Percentiles rank a stretch among this genome's conserved stretches.
These are phyloP conservation scores for Gallirallus australis DNA, from an alignment of 2,797 vertebrate genomes.

Conservation along the genomic window DNA sequence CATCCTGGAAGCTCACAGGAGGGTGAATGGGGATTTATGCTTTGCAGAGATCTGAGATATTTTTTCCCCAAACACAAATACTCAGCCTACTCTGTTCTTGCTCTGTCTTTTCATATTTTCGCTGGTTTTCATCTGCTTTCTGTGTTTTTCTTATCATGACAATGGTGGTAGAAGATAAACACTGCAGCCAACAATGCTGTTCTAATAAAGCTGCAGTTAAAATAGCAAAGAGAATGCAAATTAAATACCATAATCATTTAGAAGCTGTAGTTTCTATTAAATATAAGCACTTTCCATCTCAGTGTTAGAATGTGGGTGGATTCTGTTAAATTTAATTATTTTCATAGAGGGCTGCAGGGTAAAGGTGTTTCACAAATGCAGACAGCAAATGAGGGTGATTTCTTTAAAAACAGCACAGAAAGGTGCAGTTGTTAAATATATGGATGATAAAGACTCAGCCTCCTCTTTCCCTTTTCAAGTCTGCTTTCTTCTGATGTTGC, in stretches of 20 bases:
- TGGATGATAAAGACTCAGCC: not conserved
- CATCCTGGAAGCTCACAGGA: not conserved
- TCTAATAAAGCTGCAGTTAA: constrained; percentile 26
- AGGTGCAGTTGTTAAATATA: not conserved
- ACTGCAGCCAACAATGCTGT: not conserved
- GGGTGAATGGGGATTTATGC: not conserved
- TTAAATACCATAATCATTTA: constrained; percentile 8
- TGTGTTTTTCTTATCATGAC: not conserved
- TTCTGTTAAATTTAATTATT: constrained; percentile 33
- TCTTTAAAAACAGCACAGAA: not conserved
- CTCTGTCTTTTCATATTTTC: not conserved
- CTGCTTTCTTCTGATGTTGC: constrained; percentile 6
- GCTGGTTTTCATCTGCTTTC: constrained; percentile 10
- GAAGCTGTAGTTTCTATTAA: constrained; percentile 30
- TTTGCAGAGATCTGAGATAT: constrained; percentile 19
- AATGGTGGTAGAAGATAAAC: constrained; percentile 18
- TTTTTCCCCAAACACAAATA: constrained; percentile 18
- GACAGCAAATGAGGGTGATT: not conserved
- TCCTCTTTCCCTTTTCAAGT: constrained; percentile 3
- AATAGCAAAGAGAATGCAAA: constrained; percentile 37
- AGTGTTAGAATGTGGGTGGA: not conserved
- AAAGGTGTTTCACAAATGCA: not conserved
- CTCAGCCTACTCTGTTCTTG: not conserved
- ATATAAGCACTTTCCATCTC: not conserved
- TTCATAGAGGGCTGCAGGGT: not conserved